Evolutionary conservation across 2,888 invertebrate species (phyloP).

Genomic region (Yponomeuta plumbellus): DNA sequence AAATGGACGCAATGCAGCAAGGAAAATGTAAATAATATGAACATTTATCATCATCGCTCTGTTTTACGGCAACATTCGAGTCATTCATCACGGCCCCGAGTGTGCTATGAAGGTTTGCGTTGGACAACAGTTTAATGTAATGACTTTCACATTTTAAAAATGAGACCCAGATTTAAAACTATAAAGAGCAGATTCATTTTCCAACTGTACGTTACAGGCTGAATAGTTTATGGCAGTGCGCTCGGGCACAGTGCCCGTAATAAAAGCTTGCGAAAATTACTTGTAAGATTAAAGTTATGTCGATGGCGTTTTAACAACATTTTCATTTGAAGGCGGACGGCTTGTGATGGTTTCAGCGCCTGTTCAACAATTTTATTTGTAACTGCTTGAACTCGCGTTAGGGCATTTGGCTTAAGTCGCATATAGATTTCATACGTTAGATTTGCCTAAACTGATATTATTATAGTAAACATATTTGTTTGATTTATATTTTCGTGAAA

Average conservation of each 20-base stretch:
- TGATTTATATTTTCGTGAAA: too few species aligned
- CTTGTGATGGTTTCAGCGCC: too few species aligned
- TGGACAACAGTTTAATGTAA: not conserved
- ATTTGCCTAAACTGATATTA: too few species aligned
- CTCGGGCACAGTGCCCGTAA: not conserved
- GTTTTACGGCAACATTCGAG: not conserved
- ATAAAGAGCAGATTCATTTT: not conserved
- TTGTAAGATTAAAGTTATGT: not conserved
- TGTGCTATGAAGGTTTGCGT: not conserved
- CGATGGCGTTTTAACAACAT: not conserved
- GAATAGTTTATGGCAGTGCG: not conserved
- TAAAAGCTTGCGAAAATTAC: constrained; percentile 1
- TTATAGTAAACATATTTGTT: too few species aligned
- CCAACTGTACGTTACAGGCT: not conserved
- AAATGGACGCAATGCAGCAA: not conserved
- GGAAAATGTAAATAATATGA: not conserved
- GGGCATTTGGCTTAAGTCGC: too few species aligned
- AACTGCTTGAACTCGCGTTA: too few species aligned
- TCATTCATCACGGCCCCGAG: not conserved
- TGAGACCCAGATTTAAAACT: constrained; percentile 1
- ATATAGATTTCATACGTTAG: too few species aligned
- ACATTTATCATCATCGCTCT: not conserved
- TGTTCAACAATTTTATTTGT: too few species aligned
- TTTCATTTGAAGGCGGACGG: not conserved
- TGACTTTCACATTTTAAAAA: not conserved